Evolutionary conservation across 2,888 invertebrate genomes (phyloP).

Genomic region (Amblyjoppa proteus): DNA sequence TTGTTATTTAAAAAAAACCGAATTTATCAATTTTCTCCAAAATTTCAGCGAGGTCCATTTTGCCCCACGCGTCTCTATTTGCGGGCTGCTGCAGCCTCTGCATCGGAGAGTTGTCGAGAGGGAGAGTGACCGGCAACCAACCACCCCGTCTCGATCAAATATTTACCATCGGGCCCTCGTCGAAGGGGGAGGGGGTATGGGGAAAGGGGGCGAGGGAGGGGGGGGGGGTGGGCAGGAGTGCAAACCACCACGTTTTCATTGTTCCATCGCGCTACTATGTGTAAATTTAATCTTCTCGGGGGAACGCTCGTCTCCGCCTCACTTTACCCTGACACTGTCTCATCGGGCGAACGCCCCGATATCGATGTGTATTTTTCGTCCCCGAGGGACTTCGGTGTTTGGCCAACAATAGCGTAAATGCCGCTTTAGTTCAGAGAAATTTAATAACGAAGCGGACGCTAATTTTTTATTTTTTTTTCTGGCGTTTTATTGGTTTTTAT

Average conservation of each 20-base stretch:
- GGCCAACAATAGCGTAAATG: constrained; percentile 59
- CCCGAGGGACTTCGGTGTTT: constrained; percentile 24
- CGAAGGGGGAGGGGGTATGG: too few species aligned
- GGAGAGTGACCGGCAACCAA: constrained; percentile 14
- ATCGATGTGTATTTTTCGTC: constrained; percentile 53
- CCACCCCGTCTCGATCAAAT: constrained; percentile 78
- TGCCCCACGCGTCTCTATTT: neutral
- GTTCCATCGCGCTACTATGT: constrained; percentile 84
- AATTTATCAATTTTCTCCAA: too few species aligned
- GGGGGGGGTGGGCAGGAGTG: constrained; percentile 62
- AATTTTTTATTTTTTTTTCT: too few species aligned
- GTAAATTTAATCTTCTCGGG: constrained; percentile 84
- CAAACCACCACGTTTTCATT: constrained; percentile 78
- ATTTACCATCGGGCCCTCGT: constrained; percentile 77
- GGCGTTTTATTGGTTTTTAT: too few species aligned
- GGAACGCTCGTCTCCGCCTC: constrained; percentile 43
- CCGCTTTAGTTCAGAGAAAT: constrained; percentile 14
- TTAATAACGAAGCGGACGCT: too few species aligned
- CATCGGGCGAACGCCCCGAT: neutral
- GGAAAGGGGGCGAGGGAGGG: too few species aligned
- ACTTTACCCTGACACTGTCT: constrained; percentile 18
- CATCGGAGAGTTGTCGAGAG: constrained; percentile 40
- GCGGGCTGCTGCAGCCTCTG: constrained; percentile 18
- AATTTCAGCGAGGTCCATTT: too few species aligned
- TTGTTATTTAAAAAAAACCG: too few species aligned